These are phyloP conservation scores for Pachyuromys duprasi DNA, from an alignment of 2,797 vertebrate genomes.

Conservation along the genomic window DNA sequence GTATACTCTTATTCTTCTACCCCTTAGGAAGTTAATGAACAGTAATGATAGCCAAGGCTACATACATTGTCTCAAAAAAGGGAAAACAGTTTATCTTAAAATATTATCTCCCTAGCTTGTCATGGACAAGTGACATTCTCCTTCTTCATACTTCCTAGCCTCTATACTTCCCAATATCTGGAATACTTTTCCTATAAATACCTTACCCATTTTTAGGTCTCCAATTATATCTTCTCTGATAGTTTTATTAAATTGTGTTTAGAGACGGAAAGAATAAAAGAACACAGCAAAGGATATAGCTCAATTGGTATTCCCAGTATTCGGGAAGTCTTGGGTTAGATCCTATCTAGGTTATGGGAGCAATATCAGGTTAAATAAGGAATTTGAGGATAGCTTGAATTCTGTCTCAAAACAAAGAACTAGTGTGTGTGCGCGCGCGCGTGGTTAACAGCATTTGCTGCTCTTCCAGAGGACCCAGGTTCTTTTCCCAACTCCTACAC, in stretches of 20 bases:
- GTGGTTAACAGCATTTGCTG: background rate
- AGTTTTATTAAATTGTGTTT: background rate
- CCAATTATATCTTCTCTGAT: background rate
- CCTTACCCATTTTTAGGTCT: slow-evolving; percentile 2
- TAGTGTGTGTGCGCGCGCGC: background rate
- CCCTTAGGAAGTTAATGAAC: background rate
- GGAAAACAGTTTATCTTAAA: background rate
- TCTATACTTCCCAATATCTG: background rate
- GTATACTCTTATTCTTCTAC: background rate
- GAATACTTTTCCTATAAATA: slow-evolving; percentile 2
- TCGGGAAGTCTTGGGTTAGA: background rate
- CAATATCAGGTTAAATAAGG: background rate
- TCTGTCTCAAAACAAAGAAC: background rate
- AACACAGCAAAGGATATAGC: background rate
- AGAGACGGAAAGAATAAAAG: background rate
- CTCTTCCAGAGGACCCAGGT: background rate
- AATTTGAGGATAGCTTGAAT: background rate
- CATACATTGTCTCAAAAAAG: background rate
- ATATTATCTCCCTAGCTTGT: background rate
- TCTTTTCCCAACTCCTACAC: background rate
- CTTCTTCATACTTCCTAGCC: background rate
- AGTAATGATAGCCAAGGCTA: background rate
- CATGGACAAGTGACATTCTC: background rate
- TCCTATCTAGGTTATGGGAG: background rate
- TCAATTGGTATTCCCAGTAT: background rate